Evolutionary conservation across 2,113 vertebrate genomes (phyloP), one percentile per base, ranked within the genome.

Genomic region (Copsychus sechellarum): DNA sequence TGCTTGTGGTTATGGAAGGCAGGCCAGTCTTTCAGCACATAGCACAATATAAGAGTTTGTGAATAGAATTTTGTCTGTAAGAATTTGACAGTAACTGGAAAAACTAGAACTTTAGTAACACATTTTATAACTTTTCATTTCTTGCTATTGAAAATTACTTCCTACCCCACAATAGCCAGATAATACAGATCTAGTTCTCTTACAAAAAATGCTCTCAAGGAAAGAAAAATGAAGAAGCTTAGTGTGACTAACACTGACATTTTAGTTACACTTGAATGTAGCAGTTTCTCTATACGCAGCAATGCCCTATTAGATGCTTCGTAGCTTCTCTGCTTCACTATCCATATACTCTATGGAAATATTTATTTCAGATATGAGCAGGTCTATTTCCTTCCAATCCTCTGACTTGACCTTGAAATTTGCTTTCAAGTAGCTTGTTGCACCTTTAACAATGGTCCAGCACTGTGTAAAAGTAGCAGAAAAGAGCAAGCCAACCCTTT

Each of bases 61-160:
- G 74, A 47, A 53, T 88, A 81, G 67, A 81, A 66, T 54, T 5
- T 43, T 86, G 17, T 21, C n/a, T 5, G 2, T 31, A 76, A 60
- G 36, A 93, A 58, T 21, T 62, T 88, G 38, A 50, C 36, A 73
- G 36, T 34, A 83, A 8, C 38, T 71, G 81, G 9, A n/a, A 83
- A 92, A 91, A 42, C 70, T 71, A 48, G 53, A 90, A 72, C 45
- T 77, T 29, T 73, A 76, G 69, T 70, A 78, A 67, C 16, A 70
- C 1, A 54, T 90, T 94, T 71, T 85, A 51, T 61, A 83, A 43
- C 22, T 29, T 90, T 84, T 92, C 84, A 58, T 90, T 91, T 88
- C 64, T 92, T 81, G 64, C 77, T 93, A 60, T 70, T 92, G 57
- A 84, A 89, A 92, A 81, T 81, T 87, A 65, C 69, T 86, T 96